phyloP scores from a whole-genome alignment of 2,113 vertebrate genomes.

The Candoia aspera region DNA sequence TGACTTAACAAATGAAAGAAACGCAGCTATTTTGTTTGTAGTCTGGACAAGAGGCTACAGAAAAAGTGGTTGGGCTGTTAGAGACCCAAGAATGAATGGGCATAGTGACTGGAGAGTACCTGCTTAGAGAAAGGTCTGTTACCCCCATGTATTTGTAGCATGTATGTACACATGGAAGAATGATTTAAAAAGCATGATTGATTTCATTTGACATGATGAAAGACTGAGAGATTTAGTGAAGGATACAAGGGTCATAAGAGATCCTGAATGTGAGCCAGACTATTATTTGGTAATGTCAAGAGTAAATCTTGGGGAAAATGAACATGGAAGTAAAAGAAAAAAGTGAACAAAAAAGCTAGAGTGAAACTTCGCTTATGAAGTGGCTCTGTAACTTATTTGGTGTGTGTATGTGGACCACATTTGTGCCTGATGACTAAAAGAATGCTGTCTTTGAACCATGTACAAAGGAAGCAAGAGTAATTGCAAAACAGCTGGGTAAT shows the following conservation, averaged over 20 bases:
- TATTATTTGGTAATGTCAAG: background rate
- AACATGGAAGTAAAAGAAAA: background rate
- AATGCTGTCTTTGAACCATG: no score
- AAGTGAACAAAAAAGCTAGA: background rate
- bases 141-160: background rate
- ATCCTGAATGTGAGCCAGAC: background rate
- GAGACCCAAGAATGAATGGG: background rate
- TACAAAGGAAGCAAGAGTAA: no score
- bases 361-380: background rate
- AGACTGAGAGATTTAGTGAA: background rate
- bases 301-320: background rate
- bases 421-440: no score
- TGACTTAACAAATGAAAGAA: background rate
- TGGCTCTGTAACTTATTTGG: no score
- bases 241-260: background rate
- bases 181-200: background rate
- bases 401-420: no score
- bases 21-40: background rate
- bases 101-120: background rate
- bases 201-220: background rate
- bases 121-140: background rate
- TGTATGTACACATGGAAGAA: background rate
- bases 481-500: no score
- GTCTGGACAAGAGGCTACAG: background rate
- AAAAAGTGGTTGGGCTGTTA: background rate